A percentile compares a stretch with the other conserved stretches of the same genome.
These are phyloP conservation scores for Suncus etruscus DNA, from an alignment of 2,113 vertebrate species.

Conservation along the genomic window DNA sequence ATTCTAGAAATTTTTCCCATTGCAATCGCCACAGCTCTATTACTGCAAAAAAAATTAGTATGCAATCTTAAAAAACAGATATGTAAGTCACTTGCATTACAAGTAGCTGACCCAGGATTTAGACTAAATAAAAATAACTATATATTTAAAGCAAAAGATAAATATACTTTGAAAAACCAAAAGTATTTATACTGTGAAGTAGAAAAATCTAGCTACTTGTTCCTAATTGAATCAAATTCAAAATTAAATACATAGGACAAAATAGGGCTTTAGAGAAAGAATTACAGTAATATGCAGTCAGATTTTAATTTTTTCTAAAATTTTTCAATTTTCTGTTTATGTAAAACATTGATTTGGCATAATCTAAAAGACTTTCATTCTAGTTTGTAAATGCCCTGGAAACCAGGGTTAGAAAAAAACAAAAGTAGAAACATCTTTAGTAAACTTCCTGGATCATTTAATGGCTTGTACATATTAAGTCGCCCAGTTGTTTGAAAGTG, in stretches of 20 bases:
- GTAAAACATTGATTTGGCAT: not conserved
- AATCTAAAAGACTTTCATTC: not conserved
- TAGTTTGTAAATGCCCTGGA: conserved; percentile 17
- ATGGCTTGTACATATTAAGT: conserved; percentile 50
- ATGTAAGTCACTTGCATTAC: too few species aligned
- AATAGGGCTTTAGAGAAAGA: conserved; percentile 2
- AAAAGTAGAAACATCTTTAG: conserved; percentile 50
- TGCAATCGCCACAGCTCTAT: not conserved
- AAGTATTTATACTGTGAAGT: conserved; percentile 42
- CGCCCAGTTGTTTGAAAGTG: conserved; percentile 69
- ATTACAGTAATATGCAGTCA: conserved; percentile 33
- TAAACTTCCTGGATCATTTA: conserved; percentile 76
- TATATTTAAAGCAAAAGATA: too few species aligned
- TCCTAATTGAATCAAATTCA: conserved; percentile 42
- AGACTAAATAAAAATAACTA: too few species aligned
- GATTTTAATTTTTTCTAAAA: conserved; percentile 33
- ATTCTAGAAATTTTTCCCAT: conserved; percentile 42
- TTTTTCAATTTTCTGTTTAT: conserved; percentile 13
- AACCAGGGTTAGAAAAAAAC: conserved; percentile 60
- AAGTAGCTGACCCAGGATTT: too few species aligned
- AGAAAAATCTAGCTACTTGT: conserved; percentile 14
- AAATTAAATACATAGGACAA: conserved; percentile 44
- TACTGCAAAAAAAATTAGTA: too few species aligned
- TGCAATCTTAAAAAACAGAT: too few species aligned
- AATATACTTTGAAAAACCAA: not conserved